phyloP scores from a whole-genome alignment of 1,140 invertebrate species.

The Aphelenchoides avenae region DNA sequence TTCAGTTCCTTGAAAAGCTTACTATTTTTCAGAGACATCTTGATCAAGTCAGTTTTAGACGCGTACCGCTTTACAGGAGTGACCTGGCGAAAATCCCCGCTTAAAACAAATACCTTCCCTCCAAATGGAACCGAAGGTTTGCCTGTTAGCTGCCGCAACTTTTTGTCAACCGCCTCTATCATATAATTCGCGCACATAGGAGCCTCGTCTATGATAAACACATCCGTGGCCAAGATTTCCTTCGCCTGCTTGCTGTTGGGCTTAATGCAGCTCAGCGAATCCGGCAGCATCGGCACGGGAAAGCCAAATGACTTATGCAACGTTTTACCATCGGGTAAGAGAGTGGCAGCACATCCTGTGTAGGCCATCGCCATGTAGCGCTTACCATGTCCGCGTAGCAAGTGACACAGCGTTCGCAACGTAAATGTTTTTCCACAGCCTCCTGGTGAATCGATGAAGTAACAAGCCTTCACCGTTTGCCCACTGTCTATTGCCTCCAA shows the following conservation, averaged over 20 bases:
- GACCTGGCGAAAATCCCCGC: no score
- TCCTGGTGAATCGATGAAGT: constrained; percentile 24
- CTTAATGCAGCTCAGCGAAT: background rate
- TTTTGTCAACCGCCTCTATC: no score
- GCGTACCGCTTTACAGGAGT: no score
- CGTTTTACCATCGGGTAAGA: constrained; percentile 13
- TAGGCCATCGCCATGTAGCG: constrained; percentile 3
- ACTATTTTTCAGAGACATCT: no score
- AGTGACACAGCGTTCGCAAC: constrained; percentile 20
- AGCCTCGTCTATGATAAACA: constrained; percentile 6
- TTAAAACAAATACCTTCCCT: no score
- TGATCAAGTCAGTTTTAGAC: no score
- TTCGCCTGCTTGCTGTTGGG: background rate
- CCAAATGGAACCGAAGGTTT: no score
- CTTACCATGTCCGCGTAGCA: constrained; percentile 2
- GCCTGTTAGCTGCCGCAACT: no score
- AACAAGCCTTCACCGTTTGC: constrained; percentile 4
- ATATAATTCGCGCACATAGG: no score
- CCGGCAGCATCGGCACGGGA: constrained; percentile 1
- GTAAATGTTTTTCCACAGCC: constrained; percentile 33
- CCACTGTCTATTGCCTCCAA: background rate
- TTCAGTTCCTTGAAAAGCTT: background rate
- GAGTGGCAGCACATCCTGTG: constrained; percentile 10
- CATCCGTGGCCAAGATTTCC: background rate
- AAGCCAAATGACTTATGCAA: constrained; percentile 17